A percentile compares a stretch with the other conserved stretches of the same genome.
Evolutionary conservation across 2,113 vertebrate species (phyloP).

Genomic region (Ceyx margarethae): DNA sequence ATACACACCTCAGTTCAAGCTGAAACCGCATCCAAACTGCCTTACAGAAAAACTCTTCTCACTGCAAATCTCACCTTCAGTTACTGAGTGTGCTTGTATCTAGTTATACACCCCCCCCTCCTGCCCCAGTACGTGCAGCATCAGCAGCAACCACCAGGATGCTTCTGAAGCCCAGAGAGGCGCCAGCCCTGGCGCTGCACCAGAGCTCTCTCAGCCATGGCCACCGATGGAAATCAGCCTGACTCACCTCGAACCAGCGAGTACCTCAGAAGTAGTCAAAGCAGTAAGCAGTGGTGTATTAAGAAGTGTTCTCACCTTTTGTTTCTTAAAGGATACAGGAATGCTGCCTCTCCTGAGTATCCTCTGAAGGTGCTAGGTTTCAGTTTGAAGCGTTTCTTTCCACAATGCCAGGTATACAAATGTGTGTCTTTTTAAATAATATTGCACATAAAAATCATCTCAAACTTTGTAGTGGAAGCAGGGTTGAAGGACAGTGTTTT

Average conservation of each 20-base stretch:
- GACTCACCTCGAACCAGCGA: fast-evolving
- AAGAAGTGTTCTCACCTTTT: neutral
- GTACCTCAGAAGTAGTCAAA: neutral
- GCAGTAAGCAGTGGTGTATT: neutral
- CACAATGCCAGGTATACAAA: constrained; percentile 36
- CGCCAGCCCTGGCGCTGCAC: neutral
- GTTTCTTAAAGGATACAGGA: constrained; percentile 19
- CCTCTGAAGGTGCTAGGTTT: constrained; percentile 54
- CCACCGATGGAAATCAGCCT: neutral
- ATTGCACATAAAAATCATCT: constrained; percentile 67
- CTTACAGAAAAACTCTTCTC: neutral
- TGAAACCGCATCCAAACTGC: constrained; percentile 4
- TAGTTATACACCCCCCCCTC: neutral
- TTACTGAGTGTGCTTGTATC: neutral
- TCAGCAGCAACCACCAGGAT: neutral
- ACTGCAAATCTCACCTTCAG: neutral
- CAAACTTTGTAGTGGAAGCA: constrained; percentile 57
- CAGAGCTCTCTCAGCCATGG: neutral
- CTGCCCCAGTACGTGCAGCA: neutral
- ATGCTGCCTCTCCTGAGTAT: neutral
- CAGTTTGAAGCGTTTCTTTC: constrained; percentile 41
- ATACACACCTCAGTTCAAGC: neutral
- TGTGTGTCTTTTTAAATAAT: constrained; percentile 60
- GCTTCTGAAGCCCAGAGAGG: neutral
- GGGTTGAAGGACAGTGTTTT: constrained; percentile 58